Base-by-base conservation (phyloP, 2,797 vertebrate genomes). In the Gymnoscopelus microlampas region DNA sequence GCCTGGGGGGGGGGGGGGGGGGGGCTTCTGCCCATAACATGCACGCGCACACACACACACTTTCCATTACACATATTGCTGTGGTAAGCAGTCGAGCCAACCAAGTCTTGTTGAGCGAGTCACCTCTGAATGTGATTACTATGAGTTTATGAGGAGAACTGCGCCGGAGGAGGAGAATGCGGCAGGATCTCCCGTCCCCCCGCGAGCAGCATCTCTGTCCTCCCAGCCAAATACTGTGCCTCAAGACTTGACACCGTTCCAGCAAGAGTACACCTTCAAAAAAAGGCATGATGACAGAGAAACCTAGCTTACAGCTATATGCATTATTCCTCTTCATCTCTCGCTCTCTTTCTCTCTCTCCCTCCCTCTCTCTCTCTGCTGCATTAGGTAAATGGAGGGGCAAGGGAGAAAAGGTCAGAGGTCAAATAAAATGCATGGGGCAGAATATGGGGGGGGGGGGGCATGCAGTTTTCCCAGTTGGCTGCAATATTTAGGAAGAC, bases 61-160 rank as follows among this genome's bases (percentile, higher is more conserved):
- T 73, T 78, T 82, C 82, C 84, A 85, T 89, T 82, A 87, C 35
- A 73, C n/a, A 75, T 85, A 83, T 81, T 79, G 87, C 88, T 88
- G 80, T 70, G 62, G 69, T 88, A 84, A 80, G 83, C 74, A 4
- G 78, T 79, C 53, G 48, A 80, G 48, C 74, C 66, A 71, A 74
- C 78, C 51, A 51, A 62, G 55, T 77, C 72, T 78, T 26, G 69
- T 76, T 81, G 76, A 78, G 24, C 15, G 70, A 80, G 84, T 86
- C 79, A 87, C 85, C 78, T 83, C 60, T 82, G 78, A 87, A 83
- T 83, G 51, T 66, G 81, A 85, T 89, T 83, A 87, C 29, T n/a
- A 62, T 11, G 50, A 56, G 68, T 83, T 72, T 79, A 57, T 73
- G 64, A 84, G 78, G 85, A 55, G 35, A 15, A 29, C 13, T 9